Percentiles rank a stretch among this genome's conserved stretches.
These are phyloP conservation scores for Cryptocephalus moraei DNA, from an alignment of 2,888 invertebrate species.

Conservation along the genomic window DNA sequence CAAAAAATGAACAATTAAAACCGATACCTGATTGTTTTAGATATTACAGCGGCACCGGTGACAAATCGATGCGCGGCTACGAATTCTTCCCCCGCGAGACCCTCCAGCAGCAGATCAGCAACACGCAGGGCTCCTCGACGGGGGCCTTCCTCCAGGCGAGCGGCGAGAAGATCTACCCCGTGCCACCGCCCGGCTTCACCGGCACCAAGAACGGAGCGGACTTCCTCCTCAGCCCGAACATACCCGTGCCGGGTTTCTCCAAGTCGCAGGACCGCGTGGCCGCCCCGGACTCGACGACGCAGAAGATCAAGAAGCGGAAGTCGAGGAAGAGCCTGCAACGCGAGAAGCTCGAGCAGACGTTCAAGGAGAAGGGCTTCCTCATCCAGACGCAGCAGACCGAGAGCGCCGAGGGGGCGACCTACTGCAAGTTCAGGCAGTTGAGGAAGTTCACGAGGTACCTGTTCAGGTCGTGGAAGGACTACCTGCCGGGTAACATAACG, in stretches of 20 bases:
- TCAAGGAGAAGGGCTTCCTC: slow-evolving; percentile 85
- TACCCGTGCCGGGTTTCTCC: slow-evolving; percentile 20
- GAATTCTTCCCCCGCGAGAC: slow-evolving; percentile 69
- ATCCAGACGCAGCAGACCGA: slow-evolving; percentile 90
- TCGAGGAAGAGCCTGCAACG: slow-evolving; percentile 74
- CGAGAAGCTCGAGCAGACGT: slow-evolving; percentile 83
- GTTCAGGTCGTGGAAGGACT: slow-evolving; percentile 89
- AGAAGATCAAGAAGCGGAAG: slow-evolving; percentile 52
- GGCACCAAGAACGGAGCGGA: slow-evolving; percentile 27
- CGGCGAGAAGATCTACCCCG: slow-evolving; percentile 43
- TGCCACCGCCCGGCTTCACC: slow-evolving; percentile 28
- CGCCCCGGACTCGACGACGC: neutral
- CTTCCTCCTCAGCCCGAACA: slow-evolving; percentile 31
- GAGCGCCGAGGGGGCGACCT: slow-evolving; percentile 87
- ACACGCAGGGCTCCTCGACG: slow-evolving; percentile 43
- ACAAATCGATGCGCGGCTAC: slow-evolving; percentile 65
- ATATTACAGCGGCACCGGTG: slow-evolving; percentile 79
- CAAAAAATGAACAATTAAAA: too few species aligned
- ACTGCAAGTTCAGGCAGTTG: slow-evolving; percentile 85
- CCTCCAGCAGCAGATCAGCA: slow-evolving; percentile 49
- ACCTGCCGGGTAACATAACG: slow-evolving; percentile 58
- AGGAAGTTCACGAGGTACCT: slow-evolving; percentile 85
- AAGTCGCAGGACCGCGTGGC: slow-evolving; percentile 18
- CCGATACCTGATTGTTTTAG: slow-evolving; percentile 38
- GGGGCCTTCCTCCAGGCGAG: slow-evolving; percentile 43